Percentiles rank a stretch among this genome's conserved stretches.
These are phyloP conservation scores for Eclectus roratus DNA, from an alignment of 2,113 vertebrate species.

Conservation along the genomic window DNA sequence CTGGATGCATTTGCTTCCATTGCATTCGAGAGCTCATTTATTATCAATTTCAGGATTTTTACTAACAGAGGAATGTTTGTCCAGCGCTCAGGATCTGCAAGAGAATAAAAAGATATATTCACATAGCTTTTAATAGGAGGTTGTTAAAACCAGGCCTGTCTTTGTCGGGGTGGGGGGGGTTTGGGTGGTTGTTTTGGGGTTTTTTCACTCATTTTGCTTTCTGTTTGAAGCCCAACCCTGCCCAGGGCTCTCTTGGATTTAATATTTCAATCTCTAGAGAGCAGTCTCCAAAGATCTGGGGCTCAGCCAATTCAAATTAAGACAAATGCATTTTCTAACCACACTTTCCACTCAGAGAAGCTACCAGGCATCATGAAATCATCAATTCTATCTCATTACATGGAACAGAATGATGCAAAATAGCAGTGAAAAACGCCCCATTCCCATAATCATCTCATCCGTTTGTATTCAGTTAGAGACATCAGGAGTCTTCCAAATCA, in stretches of 20 bases:
- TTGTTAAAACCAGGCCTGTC: neutral
- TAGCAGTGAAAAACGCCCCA: neutral
- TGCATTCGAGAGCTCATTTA: conserved; percentile 93
- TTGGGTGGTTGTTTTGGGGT: neutral
- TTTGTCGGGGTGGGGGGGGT: neutral
- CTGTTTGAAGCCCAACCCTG: neutral
- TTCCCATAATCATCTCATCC: neutral
- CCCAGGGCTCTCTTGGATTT: neutral
- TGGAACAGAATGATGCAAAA: neutral
- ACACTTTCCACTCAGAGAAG: neutral
- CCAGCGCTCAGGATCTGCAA: conserved; percentile 94
- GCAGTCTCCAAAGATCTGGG: neutral
- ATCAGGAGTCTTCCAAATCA: neutral
- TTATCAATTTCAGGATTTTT: conserved; percentile 95
- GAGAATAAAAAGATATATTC: neutral
- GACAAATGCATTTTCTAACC: neutral
- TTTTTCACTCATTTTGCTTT: neutral
- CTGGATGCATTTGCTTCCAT: conserved; percentile 92
- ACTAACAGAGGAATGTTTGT: conserved; percentile 96
- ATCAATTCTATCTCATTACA: neutral
- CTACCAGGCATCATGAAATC: neutral
- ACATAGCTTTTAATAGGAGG: neutral
- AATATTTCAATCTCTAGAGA: neutral
- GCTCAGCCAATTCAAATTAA: neutral
- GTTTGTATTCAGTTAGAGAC: neutral